Conservation (phyloP, 2,797 vertebrate species). For the Lates japonicus region DNA sequence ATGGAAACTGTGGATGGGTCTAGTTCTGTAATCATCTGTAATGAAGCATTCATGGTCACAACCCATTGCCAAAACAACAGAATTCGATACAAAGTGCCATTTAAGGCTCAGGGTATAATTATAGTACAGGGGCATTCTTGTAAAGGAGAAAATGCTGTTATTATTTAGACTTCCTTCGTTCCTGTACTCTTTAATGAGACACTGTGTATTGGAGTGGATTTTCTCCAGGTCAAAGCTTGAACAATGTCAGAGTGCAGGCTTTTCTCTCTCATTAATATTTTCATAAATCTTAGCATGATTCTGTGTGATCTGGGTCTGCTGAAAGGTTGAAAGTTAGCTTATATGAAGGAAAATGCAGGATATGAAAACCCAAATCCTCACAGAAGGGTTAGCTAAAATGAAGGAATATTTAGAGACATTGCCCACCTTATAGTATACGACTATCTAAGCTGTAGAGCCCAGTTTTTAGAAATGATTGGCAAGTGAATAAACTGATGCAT, state of each 20-base stretch:
- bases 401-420: conserved; percentile 9
- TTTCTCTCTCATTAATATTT: conserved; percentile 3
- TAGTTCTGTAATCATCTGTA: conserved; percentile 68
- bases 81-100: conserved; percentile 24
- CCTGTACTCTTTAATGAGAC: conserved; percentile 11
- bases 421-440: not conserved
- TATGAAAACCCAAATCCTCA: conserved; percentile 1
- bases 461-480: conserved; percentile 54
- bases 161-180: not conserved
- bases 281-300: not conserved
- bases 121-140: not conserved
- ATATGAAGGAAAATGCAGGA: not conserved
- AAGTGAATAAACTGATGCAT: conserved; percentile 34
- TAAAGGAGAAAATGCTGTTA: conserved; percentile 27
- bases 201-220: not conserved
- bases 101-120: conserved; percentile 24
- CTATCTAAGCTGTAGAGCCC: conserved; percentile 7
- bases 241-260: conserved; percentile 10
- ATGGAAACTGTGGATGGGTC: conserved; percentile 70
- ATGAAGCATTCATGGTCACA: conserved; percentile 58
- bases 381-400: not conserved
- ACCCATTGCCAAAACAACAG: conserved; percentile 38
- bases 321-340: not conserved
- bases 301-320: not conserved
- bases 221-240: conserved; percentile 22